Percentiles rank a stretch among this genome's conserved stretches.
Evolutionary conservation across 2,113 vertebrate species (phyloP).

Genomic region (Diadophis punctatus): DNA sequence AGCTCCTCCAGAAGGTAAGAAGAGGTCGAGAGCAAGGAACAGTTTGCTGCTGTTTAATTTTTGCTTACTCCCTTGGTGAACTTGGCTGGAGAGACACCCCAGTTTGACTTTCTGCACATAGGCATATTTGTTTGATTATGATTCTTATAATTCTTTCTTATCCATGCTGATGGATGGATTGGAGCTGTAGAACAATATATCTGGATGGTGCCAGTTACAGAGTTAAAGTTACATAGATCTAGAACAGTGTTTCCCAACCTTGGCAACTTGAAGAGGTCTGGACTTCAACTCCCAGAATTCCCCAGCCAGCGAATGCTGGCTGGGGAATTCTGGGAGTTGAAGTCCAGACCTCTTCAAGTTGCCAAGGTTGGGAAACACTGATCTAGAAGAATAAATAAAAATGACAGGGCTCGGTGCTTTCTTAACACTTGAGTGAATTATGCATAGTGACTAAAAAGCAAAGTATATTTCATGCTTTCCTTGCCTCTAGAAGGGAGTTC

Average conservation of each 20-base stretch:
- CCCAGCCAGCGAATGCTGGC: too few species aligned
- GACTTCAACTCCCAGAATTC: too few species aligned
- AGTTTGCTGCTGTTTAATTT: constrained; percentile 1
- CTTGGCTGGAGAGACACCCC: background rate
- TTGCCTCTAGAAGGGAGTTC: constrained; percentile 2
- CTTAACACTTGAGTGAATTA: background rate
- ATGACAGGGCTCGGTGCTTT: background rate
- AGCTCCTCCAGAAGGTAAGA: constrained; percentile 80
- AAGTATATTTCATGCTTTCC: background rate
- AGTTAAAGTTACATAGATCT: background rate
- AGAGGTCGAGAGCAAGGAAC: background rate
- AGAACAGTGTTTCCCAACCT: too few species aligned
- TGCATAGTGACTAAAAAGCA: background rate
- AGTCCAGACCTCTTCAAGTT: too few species aligned
- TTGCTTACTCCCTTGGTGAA: background rate
- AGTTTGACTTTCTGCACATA: background rate
- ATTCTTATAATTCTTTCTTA: background rate
- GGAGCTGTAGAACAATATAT: background rate
- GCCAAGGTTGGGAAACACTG: too few species aligned
- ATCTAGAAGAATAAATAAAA: background rate
- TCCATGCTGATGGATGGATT: background rate
- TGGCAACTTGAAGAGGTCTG: too few species aligned
- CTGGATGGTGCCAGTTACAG: background rate
- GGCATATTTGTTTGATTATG: background rate
- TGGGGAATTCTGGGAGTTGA: too few species aligned